phyloP scores from a whole-genome alignment of 2,113 vertebrate species.

The Mus musculus region DNA sequence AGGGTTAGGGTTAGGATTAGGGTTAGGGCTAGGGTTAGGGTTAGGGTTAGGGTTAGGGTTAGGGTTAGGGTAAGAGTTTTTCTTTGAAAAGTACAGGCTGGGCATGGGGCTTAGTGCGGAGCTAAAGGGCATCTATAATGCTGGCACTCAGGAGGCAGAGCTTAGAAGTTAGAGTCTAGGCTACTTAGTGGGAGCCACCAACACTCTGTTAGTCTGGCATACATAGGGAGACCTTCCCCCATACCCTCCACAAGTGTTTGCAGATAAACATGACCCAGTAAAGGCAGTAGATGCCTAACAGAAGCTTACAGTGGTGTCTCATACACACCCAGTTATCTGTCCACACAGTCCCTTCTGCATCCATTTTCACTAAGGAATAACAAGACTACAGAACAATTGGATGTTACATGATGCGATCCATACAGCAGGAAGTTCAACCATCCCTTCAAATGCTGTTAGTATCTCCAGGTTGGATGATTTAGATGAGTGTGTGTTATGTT shows the following conservation, averaged over 20 bases:
- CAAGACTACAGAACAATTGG: neutral
- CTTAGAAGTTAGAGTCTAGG: neutral
- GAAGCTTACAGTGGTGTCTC: neutral
- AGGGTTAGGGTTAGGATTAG: too few relatives aligned
- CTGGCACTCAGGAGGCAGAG: neutral
- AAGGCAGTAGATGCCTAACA: neutral
- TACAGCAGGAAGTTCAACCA: constrained; percentile 24
- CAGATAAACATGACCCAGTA: neutral
- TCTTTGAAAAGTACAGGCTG: neutral
- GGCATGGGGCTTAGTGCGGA: too few relatives aligned
- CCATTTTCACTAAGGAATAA: constrained; percentile 48
- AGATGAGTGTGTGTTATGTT: neutral
- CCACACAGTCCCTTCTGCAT: neutral
- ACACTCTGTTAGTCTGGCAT: neutral
- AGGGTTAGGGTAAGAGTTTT: neutral
- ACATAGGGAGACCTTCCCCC: neutral
- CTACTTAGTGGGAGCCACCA: neutral
- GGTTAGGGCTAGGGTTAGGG: neutral
- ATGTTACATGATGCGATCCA: neutral
- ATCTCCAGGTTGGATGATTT: neutral
- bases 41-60: too few relatives aligned
- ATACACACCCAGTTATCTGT: neutral
- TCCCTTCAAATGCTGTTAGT: neutral
- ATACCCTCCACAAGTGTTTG: neutral
- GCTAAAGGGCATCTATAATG: neutral